Evolutionary conservation across 2,797 vertebrate genomes (phyloP).

Genomic region (Mergus octosetaceus): DNA sequence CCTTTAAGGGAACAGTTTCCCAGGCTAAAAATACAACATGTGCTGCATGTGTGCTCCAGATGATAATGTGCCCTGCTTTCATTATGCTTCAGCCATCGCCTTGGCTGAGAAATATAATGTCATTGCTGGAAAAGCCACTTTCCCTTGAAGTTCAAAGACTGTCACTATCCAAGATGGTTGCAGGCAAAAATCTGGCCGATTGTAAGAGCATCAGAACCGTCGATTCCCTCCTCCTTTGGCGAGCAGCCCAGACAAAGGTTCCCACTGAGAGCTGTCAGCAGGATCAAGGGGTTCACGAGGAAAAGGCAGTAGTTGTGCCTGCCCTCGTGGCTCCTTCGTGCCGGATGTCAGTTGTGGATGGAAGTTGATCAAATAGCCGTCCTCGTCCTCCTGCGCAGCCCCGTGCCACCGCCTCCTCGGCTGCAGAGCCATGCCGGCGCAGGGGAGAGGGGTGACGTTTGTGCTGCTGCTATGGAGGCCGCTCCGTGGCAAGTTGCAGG

Average conservation of each 20-base stretch:
- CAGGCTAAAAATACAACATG: slow-evolving; percentile 53
- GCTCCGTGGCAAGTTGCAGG: background rate
- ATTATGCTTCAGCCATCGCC: slow-evolving; percentile 38
- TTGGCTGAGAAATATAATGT: slow-evolving; percentile 68
- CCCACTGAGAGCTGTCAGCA: slow-evolving; percentile 66
- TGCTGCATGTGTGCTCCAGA: slow-evolving; percentile 61
- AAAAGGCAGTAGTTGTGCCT: slow-evolving; percentile 60
- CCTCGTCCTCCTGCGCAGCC: background rate
- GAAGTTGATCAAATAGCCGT: slow-evolving; percentile 57
- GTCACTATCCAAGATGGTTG: slow-evolving; percentile 64
- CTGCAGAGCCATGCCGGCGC: background rate
- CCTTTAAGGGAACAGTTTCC: slow-evolving; percentile 53
- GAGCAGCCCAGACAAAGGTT: slow-evolving; percentile 67
- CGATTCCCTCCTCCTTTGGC: slow-evolving; percentile 63
- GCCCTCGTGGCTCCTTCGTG: slow-evolving; percentile 54
- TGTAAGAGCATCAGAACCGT: slow-evolving; percentile 65
- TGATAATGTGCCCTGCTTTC: slow-evolving; percentile 42
- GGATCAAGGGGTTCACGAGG: slow-evolving; percentile 62
- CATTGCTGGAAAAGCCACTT: slow-evolving; percentile 67
- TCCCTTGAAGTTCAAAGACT: slow-evolving; percentile 70
- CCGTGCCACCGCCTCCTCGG: background rate
- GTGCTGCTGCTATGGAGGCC: background rate
- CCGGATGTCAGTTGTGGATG: slow-evolving; percentile 45
- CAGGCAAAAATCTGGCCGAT: slow-evolving; percentile 67
- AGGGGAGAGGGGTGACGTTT: background rate